Evolutionary conservation across 2,888 invertebrate species (phyloP).

Genomic region (Synanthedon andrenaeformis): DNA sequence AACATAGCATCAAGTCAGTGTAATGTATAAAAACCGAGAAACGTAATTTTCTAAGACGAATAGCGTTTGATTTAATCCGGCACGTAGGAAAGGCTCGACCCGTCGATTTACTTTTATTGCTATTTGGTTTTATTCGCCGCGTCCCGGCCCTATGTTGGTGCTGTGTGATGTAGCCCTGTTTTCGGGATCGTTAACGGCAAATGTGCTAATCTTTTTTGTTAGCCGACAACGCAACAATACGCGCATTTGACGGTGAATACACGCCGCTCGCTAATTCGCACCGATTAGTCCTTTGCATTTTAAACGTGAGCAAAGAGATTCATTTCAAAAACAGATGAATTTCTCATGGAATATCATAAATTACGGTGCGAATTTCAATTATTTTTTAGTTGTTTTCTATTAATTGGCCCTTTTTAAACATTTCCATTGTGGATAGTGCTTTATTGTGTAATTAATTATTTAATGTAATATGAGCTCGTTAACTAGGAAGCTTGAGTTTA

Average conservation of each 20-base stretch:
- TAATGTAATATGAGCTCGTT: too few relatives aligned
- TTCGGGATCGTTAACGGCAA: constrained; percentile 63
- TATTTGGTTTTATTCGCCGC: constrained; percentile 58
- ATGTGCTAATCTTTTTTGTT: constrained; percentile 66
- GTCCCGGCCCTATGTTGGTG: constrained; percentile 17
- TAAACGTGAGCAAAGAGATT: constrained; percentile 1
- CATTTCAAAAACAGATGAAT: not conserved
- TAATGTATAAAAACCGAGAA: constrained; percentile 38
- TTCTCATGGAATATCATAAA: not conserved
- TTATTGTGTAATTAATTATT: too few relatives aligned
- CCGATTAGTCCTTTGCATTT: constrained; percentile 41
- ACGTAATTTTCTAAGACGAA: constrained; percentile 66
- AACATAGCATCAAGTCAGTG: constrained; percentile 39
- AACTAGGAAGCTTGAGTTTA: too few relatives aligned
- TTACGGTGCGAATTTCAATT: not conserved
- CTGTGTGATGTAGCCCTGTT: constrained; percentile 57
- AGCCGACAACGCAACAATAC: constrained; percentile 44
- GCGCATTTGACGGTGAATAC: constrained; percentile 39
- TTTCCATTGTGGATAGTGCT: too few relatives aligned
- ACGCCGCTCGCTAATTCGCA: constrained; percentile 38
- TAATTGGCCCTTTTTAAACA: too few relatives aligned
- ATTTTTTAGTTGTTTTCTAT: not conserved
- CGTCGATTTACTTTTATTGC: constrained; percentile 67
- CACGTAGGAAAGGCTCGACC: constrained; percentile 45
- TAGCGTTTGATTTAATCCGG: constrained; percentile 67